Evolutionary conservation across 2,113 vertebrate species (phyloP), one percentile per base, ranked within the genome.

Genomic region (Bostrychus sinensis): DNA sequence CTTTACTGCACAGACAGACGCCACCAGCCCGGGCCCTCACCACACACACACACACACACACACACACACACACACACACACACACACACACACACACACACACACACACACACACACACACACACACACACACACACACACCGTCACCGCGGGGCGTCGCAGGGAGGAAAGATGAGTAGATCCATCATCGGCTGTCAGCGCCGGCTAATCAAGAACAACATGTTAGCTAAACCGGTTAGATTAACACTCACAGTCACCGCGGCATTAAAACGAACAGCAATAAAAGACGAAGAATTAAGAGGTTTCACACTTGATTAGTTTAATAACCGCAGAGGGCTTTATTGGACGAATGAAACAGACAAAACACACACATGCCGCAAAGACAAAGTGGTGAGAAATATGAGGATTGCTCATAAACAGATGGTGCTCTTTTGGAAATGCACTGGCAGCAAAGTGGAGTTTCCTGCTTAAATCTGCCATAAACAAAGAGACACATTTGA

Each of bases 181-280:
- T 89, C 86, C 88, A 89, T 89, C 86, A 88, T 86, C 57, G 69
- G 78, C 82, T 86, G 88, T 88, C 88, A 86, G 59, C 80, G 66
- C 58, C 66, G 37, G 82, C 86, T 88, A 89, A 89, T 86, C 83
- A 80, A 85, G 78, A 85, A 83, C 86, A 85, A 89, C 84, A 85
- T 86, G 86, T 86, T 89, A 87, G 86, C 81, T 70, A 73, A 62
- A 82, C 68, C 75, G 80, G 57, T 74, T 78, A 71, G 84, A 85
- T 86, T 86, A 86, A 84, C 75, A 67, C 6, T 13, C 43, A 20
- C 20, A 48, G 20, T 12, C 45, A 25, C 22, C 22, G 19, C 41
- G 20, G 23, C 48, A 28, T 9, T 58, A 25, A 13, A 60, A 38
- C 22, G 25, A 55, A 62, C 14, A 23, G 16, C 19, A 58, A 62